phyloP scores from a whole-genome alignment of 2,797 vertebrate genomes.

The Sparus aurata region DNA sequence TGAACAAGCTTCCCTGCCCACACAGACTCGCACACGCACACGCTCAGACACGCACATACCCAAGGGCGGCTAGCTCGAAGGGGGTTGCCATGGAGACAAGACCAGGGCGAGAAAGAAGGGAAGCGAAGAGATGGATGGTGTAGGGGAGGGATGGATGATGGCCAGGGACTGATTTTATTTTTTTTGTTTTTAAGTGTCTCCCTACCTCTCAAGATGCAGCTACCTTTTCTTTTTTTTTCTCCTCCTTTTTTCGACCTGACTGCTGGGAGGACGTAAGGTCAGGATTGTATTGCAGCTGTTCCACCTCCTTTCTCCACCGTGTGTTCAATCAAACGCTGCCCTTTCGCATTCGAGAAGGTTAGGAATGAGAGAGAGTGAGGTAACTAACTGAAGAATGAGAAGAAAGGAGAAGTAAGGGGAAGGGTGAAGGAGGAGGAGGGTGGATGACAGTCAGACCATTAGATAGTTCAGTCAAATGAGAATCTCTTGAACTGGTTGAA shows the following conservation, averaged over 20 bases:
- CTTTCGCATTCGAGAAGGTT: conserved; percentile 60
- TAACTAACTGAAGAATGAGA: conserved; percentile 27
- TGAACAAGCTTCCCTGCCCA: conserved; percentile 79
- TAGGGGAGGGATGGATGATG: conserved; percentile 68
- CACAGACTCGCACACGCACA: conserved; percentile 57
- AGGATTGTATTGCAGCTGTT: conserved; percentile 41
- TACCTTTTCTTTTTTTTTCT: conserved; percentile 29
- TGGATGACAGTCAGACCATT: conserved; percentile 1
- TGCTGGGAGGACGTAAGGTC: conserved; percentile 52
- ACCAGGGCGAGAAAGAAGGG: conserved; percentile 72
- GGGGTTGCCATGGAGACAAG: conserved; percentile 88
- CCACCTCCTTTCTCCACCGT: conserved; percentile 34
- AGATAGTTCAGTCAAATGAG: conserved; percentile 28
- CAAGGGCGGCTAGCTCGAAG: conserved; percentile 83
- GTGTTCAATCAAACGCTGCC: conserved; percentile 67
- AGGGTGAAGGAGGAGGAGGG: background rate
- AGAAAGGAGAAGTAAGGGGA: conserved; percentile 18
- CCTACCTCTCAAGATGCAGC: conserved; percentile 55
- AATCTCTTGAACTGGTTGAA: conserved; percentile 35
- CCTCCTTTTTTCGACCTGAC: background rate
- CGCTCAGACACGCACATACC: conserved; percentile 71
- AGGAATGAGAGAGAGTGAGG: conserved; percentile 22
- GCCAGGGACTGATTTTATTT: conserved; percentile 62
- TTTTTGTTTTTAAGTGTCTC: conserved; percentile 57
- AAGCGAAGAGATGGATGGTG: conserved; percentile 69